Evolutionary conservation across 2,113 vertebrate genomes (phyloP).

Genomic region (Pelobates fuscus): DNA sequence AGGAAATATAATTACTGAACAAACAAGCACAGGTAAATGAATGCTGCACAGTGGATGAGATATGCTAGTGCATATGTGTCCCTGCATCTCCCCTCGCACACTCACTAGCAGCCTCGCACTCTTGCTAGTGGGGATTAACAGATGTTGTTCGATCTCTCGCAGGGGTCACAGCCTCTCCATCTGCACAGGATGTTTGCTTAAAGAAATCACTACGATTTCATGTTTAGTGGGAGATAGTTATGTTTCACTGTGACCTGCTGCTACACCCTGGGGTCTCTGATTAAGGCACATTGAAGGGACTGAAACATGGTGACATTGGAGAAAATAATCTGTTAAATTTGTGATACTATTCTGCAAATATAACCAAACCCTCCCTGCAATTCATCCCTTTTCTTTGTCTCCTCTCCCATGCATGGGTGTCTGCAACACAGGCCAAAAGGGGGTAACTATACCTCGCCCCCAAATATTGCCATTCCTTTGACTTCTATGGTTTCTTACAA

Average conservation of each 20-base stretch:
- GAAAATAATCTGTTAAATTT: no score
- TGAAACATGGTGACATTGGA: background rate
- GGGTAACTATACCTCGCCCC: no score
- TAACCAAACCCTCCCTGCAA: no score
- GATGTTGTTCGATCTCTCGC: slow-evolving; percentile 35
- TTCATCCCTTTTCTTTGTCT: no score
- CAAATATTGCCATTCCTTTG: no score
- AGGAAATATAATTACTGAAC: no score
- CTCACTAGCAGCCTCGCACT: slow-evolving; percentile 1
- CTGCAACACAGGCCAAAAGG: no score
- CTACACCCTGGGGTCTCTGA: background rate
- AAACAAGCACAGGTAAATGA: no score
- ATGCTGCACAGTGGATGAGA: background rate
- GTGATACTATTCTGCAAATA: no score
- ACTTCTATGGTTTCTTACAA: no score
- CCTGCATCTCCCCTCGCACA: background rate
- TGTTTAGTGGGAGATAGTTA: background rate
- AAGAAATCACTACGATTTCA: slow-evolving; percentile 19
- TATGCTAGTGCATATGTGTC: no score
- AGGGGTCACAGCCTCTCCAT: slow-evolving; percentile 42
- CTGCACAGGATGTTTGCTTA: slow-evolving; percentile 43
- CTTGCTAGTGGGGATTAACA: slow-evolving; percentile 36
- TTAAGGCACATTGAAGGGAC: background rate
- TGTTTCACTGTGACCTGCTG: background rate
- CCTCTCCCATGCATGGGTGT: no score